Evolutionary conservation across 92 coral and sea anemone species (phyloP).

Genomic region (Actinernus sp.): DNA sequence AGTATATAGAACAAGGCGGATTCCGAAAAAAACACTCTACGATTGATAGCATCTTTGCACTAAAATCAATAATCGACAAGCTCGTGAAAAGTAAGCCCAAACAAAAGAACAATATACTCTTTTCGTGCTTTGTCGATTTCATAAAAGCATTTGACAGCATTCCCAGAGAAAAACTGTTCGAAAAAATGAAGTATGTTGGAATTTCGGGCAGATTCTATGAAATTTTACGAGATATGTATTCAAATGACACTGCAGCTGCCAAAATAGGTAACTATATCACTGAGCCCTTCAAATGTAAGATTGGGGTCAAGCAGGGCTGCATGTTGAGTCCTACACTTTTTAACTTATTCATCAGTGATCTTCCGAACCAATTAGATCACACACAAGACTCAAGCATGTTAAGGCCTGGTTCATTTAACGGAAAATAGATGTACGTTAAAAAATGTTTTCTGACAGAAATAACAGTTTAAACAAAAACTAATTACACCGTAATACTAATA

Average conservation of each 20-base stretch:
- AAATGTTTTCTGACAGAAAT: too few species aligned
- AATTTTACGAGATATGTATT: constrained; percentile 11
- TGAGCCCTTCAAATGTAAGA: constrained; percentile 16
- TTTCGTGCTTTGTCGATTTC: constrained; percentile 49
- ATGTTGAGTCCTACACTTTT: constrained; percentile 42
- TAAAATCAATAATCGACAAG: constrained; percentile 24
- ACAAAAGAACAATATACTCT: constrained; percentile 32
- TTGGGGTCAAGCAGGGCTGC: too few species aligned
- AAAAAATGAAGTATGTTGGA: constrained; percentile 35
- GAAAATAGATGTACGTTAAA: too few species aligned
- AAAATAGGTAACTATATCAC: constrained; percentile 6
- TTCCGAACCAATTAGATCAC: too few species aligned
- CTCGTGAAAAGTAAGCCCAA: constrained; percentile 38
- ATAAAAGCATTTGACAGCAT: constrained; percentile 48
- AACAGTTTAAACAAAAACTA: too few species aligned
- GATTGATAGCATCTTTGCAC: constrained; percentile 5
- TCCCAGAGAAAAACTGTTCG: constrained; percentile 43
- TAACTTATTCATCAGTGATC: constrained; percentile 25
- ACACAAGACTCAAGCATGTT: too few species aligned
- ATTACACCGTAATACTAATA: too few species aligned
- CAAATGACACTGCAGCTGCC: constrained; percentile 24
- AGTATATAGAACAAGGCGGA: too few species aligned
- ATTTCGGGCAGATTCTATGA: constrained; percentile 13
- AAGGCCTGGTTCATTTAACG: too few species aligned
- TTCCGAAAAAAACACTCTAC: constrained; percentile 15